phyloP scores from a whole-genome alignment of 2,888 invertebrate genomes.

The Acholoe squamosa region DNA sequence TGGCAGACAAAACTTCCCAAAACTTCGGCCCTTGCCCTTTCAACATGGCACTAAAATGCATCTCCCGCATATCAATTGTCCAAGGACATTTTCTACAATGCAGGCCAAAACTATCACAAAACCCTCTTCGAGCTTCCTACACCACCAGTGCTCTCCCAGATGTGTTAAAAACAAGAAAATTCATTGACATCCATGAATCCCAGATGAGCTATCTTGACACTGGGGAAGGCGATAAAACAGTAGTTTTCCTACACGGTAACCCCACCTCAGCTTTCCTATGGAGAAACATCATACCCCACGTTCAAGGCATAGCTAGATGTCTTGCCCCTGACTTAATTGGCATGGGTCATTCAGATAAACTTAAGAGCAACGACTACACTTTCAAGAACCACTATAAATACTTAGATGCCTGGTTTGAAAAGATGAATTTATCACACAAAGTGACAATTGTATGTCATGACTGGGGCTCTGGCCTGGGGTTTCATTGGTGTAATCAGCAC shows the following conservation, averaged over 20 bases:
- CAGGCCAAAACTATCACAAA: neutral
- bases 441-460: conserved; percentile 65
- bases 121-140: neutral
- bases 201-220: conserved; percentile 60
- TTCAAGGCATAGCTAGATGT: conserved; percentile 62
- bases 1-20: neutral
- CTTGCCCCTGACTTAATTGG: conserved; percentile 67
- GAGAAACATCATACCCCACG: conserved; percentile 67
- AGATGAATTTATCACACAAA: conserved; percentile 64
- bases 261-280: conserved; percentile 66
- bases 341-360: conserved; percentile 67
- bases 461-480: conserved; percentile 67
- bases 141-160: neutral
- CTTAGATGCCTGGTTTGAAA: conserved; percentile 65
- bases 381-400: conserved; percentile 66
- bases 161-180: conserved; percentile 39
- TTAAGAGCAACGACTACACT: conserved; percentile 7
- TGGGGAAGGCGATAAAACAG: conserved; percentile 35
- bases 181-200: conserved; percentile 14
- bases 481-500: conserved; percentile 66
- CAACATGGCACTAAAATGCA: neutral
- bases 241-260: conserved; percentile 64
- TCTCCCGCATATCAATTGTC: neutral
- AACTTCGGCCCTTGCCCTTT: neutral
- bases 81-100: neutral